Conservation (phyloP, 1,140 invertebrate species). For the Lepidotrigona ventralis region DNA sequence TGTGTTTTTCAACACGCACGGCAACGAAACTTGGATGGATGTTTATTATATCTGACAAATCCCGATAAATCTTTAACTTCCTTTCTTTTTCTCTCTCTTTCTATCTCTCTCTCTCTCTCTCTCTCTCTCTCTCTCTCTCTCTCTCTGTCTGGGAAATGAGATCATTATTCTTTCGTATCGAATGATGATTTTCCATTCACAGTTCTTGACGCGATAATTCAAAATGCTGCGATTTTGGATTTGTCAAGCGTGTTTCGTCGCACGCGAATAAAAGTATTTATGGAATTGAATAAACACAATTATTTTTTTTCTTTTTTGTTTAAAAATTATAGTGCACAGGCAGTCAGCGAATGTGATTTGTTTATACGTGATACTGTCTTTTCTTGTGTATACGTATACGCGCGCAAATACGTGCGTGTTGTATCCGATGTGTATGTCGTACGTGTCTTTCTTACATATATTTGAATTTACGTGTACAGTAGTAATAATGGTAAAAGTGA, state of each 20-base stretch:
- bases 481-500: conserved; percentile 76
- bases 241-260: conserved; percentile 59
- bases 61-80: conserved; percentile 15
- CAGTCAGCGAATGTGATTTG: conserved; percentile 62
- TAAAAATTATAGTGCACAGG: conserved; percentile 59
- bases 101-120: too few relatives aligned
- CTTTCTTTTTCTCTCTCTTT: too few relatives aligned
- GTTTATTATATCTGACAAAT: conserved; percentile 53
- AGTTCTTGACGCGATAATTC: conserved; percentile 20
- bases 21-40: conserved; percentile 63
- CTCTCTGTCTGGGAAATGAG: conserved; percentile 40
- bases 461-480: conserved; percentile 78
- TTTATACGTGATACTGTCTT: conserved; percentile 58
- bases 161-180: conserved; percentile 46
- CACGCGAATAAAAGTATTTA: conserved; percentile 64
- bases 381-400: conserved; percentile 45
- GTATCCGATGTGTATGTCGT: conserved; percentile 68
- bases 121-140: too few relatives aligned
- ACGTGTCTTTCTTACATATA: conserved; percentile 76
- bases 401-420: conserved; percentile 56
- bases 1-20: conserved; percentile 60
- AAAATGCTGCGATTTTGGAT: conserved; percentile 55
- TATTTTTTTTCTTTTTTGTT: conserved; percentile 46
- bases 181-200: neutral
- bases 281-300: conserved; percentile 59